phyloP scores from a whole-genome alignment of 2,113 vertebrate genomes.

The Orcinus orca region DNA sequence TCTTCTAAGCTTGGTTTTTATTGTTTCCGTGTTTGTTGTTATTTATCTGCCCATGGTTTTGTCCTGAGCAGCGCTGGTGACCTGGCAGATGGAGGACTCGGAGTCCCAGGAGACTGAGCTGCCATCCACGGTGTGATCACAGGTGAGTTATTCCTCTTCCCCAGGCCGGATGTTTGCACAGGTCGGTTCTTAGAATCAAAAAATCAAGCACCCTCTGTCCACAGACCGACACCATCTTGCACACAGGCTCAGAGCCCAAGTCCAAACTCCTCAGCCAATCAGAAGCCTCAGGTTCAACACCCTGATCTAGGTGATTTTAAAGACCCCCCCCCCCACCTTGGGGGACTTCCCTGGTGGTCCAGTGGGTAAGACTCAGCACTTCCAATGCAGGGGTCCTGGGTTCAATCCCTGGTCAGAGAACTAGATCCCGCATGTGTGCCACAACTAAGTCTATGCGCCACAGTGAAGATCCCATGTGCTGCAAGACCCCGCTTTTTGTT shows the following conservation, averaged over 20 bases:
- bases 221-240: background rate
- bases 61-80: background rate
- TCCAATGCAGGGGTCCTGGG: no score
- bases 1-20: background rate
- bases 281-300: background rate
- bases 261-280: background rate
- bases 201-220: background rate
- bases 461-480: no score
- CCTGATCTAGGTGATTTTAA: background rate
- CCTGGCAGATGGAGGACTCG: background rate
- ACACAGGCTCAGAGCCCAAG: fast-evolving
- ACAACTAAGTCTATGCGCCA: no score
- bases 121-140: fast-evolving
- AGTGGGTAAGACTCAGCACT: no score
- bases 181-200: background rate
- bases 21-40: background rate
- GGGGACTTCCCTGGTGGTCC: no score
- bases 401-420: no score
- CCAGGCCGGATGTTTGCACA: fast-evolving
- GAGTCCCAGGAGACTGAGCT: background rate
- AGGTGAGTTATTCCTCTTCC: background rate
- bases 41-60: background rate
- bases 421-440: no score
- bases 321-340: background rate
- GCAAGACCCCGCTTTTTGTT: background rate